phyloP scores from a whole-genome alignment of 2,888 invertebrate genomes.

The Dryobotodes eremita region DNA sequence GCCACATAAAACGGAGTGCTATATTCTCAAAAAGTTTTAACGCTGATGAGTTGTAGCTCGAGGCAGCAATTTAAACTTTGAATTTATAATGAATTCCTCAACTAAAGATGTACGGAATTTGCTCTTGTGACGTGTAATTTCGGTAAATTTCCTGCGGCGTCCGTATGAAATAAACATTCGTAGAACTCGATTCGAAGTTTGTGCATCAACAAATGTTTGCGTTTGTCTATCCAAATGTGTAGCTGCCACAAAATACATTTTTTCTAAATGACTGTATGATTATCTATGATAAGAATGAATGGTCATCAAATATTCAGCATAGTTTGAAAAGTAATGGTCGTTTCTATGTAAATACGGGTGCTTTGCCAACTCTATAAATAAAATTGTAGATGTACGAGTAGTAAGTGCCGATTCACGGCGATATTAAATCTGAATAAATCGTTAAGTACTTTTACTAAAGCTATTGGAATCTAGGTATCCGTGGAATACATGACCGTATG shows the following conservation, averaged over 20 bases:
- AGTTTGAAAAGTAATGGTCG: conserved; percentile 41
- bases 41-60: conserved; percentile 84
- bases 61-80: conserved; percentile 85
- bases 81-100: conserved; percentile 83
- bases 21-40: conserved; percentile 82
- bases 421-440: conserved; percentile 40
- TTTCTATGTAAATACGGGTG: conserved; percentile 44
- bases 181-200: conserved; percentile 65
- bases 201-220: conserved; percentile 51
- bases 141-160: conserved; percentile 68
- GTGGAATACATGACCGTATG: conserved; percentile 19
- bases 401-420: conserved; percentile 35
- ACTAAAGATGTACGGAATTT: conserved; percentile 78
- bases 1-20: conserved; percentile 73
- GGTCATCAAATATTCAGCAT: conserved; percentile 43
- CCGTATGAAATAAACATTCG: conserved; percentile 73
- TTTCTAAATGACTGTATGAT: conserved; percentile 27
- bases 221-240: conserved; percentile 21
- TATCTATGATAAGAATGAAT: conserved; percentile 13
- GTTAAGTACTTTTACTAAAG: conserved; percentile 30
- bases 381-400: conserved; percentile 29
- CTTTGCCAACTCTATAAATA: conserved; percentile 44
- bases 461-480: conserved; percentile 30
- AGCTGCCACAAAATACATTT: neutral
- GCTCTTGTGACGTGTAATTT: conserved; percentile 77